phyloP scores from a whole-genome alignment of 2,888 invertebrate species.

The Sinelater perroti region DNA sequence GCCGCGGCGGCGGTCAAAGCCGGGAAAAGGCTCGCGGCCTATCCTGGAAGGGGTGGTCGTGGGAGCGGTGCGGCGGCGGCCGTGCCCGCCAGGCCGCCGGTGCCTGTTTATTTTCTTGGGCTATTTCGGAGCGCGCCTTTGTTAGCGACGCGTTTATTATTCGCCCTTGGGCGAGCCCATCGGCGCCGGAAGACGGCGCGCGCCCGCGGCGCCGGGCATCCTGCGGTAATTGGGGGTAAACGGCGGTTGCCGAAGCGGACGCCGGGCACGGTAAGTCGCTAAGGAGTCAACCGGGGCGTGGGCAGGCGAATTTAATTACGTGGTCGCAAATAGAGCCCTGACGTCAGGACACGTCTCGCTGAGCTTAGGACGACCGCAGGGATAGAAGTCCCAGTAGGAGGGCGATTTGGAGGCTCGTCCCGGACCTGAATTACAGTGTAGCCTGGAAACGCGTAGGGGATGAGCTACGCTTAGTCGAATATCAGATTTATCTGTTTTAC shows the following conservation, averaged over 20 bases:
- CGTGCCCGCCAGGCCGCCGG: background rate
- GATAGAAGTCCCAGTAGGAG: constrained; percentile 8
- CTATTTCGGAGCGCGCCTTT: constrained; percentile 16
- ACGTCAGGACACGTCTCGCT: constrained; percentile 11
- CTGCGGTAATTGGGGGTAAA: constrained; percentile 8
- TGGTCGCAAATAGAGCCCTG: constrained; percentile 16
- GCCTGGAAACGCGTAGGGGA: too few relatives aligned
- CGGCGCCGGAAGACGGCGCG: background rate
- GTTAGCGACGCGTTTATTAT: constrained; percentile 18
- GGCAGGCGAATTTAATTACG: constrained; percentile 20
- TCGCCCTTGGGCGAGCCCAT: background rate
- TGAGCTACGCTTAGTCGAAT: too few relatives aligned
- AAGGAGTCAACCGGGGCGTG: constrained; percentile 6
- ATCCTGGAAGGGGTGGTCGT: too few relatives aligned
- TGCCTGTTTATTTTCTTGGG: constrained; percentile 16
- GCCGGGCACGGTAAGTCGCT: constrained; percentile 10
- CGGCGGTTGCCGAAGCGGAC: background rate
- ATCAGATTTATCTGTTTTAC: too few relatives aligned
- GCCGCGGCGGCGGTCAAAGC: background rate
- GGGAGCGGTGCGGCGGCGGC: background rate
- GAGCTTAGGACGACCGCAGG: constrained; percentile 10
- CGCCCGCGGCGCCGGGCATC: too few relatives aligned
- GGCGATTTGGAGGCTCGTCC: constrained; percentile 7
- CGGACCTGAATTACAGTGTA: background rate
- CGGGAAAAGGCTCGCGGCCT: background rate